phyloP scores from a whole-genome alignment of 2,113 vertebrate species.

The Todiramphus chloris region DNA sequence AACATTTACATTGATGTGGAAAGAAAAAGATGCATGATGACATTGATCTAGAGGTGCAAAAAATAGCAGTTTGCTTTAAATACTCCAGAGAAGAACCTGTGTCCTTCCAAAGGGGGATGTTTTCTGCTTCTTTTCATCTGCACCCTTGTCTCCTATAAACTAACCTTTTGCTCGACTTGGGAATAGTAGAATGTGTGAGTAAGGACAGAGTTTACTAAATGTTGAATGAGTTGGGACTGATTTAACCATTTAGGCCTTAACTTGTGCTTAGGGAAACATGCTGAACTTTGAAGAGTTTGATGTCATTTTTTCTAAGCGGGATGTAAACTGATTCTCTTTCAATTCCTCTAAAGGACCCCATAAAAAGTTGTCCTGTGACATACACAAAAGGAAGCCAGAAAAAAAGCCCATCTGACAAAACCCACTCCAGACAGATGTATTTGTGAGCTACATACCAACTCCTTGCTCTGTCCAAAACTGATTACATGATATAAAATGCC shows the following conservation, averaged over 20 bases:
- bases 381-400: background rate
- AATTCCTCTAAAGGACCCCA: conserved; percentile 10
- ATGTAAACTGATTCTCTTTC: conserved; percentile 7
- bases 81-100: background rate
- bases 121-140: conserved; percentile 63
- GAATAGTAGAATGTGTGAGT: conserved; percentile 48
- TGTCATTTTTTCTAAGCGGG: background rate
- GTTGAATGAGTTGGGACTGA: background rate
- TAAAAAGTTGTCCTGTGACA: conserved; percentile 44
- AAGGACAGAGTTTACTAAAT: conserved; percentile 51
- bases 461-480: background rate
- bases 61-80: background rate
- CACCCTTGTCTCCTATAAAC: conserved; percentile 30
- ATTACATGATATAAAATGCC: background rate
- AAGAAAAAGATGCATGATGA: background rate
- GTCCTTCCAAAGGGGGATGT: background rate
- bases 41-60: background rate
- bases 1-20: background rate
- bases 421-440: background rate
- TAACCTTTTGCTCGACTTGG: conserved; percentile 18
- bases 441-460: background rate
- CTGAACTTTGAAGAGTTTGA: conserved; percentile 53
- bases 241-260: conserved; percentile 32
- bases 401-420: background rate
- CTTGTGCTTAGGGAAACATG: background rate